These are phyloP conservation scores for Empidonax traillii DNA, from an alignment of 2,113 vertebrate genomes.

Conservation along the genomic window DNA sequence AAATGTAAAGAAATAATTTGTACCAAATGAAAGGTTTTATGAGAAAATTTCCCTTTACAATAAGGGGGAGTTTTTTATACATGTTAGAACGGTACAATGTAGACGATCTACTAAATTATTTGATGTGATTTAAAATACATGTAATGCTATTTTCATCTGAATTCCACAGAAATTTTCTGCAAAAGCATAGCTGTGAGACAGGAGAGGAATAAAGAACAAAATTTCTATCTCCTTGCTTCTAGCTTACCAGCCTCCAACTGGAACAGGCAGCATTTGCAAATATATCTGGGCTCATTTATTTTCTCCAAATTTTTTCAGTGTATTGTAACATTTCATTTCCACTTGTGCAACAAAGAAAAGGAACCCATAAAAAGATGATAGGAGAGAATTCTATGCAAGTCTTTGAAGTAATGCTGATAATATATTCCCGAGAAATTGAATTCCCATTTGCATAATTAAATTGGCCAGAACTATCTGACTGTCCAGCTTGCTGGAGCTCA, in stretches of 20 bases:
- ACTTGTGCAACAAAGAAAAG: slow-evolving; percentile 25
- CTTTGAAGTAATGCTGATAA: slow-evolving; percentile 49
- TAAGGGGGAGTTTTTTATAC: not conserved
- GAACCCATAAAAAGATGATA: slow-evolving; percentile 22
- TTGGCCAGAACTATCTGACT: slow-evolving; percentile 50
- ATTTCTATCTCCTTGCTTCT: not conserved
- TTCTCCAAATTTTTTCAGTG: not conserved
- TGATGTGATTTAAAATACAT: not conserved
- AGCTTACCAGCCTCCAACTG: not conserved
- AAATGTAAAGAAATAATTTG: not conserved
- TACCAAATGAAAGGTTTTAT: not conserved
- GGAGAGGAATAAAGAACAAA: not conserved
- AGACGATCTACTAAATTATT: not conserved
- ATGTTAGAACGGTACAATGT: not conserved
- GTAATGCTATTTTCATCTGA: slow-evolving; percentile 6
- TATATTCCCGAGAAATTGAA: slow-evolving; percentile 23
- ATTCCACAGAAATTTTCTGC: not conserved
- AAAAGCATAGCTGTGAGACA: not conserved
- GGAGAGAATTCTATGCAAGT: not conserved
- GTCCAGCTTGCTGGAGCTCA: slow-evolving; percentile 33
- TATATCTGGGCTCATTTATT: not conserved
- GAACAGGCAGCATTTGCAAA: not conserved
- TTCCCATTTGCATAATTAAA: slow-evolving; percentile 66
- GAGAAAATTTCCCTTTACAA: not conserved
- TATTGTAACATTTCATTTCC: slow-evolving; percentile 44